phyloP scores from a whole-genome alignment of 23 tunicate species.

The Styela clava region DNA sequence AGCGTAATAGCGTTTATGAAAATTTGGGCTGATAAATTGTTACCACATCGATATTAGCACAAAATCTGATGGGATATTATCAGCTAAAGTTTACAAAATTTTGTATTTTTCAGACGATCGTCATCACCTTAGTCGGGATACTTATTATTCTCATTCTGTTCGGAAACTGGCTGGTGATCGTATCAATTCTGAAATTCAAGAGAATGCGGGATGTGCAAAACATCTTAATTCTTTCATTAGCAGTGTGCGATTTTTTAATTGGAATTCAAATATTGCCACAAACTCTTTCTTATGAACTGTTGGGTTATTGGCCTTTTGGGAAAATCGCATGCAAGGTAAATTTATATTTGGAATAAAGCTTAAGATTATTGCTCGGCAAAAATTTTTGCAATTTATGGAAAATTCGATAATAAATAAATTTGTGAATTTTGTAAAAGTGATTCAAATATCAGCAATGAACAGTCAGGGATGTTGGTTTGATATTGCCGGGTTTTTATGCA shows the following conservation, averaged over 20 bases:
- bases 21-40: background rate
- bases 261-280: background rate
- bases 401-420: background rate
- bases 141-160: background rate
- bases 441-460: too few relatives aligned
- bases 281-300: background rate
- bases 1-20: too few relatives aligned
- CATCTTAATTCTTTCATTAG: conserved; percentile 1
- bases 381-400: too few relatives aligned
- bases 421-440: background rate
- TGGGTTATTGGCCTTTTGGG: conserved; percentile 1
- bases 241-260: background rate
- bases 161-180: conserved; percentile 11
- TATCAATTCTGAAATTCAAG: background rate
- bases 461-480: too few relatives aligned
- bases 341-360: background rate
- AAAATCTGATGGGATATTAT: background rate
- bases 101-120: conserved; percentile 1
- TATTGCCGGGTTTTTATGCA: too few relatives aligned
- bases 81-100: background rate
- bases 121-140: background rate
- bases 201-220: conserved; percentile 2
- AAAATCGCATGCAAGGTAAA: background rate
- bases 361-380: too few relatives aligned
- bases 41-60: background rate